Evolutionary conservation across 1,140 invertebrate genomes (phyloP).

Genomic region (Venturia canescens): DNA sequence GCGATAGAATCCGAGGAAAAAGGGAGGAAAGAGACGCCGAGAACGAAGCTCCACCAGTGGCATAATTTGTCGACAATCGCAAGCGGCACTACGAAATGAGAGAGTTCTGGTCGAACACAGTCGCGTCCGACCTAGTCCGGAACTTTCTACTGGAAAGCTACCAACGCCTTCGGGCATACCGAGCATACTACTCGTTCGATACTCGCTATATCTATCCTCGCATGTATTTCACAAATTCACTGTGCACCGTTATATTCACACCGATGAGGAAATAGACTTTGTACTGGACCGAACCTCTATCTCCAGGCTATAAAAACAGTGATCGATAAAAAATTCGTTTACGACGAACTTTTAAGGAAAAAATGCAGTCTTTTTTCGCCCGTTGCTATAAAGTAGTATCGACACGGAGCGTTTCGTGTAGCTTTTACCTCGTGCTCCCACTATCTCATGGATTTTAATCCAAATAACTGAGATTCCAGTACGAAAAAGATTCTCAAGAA

Average conservation of each 20-base stretch:
- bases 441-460: no score
- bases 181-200: neutral
- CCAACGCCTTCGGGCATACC: neutral
- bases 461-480: no score
- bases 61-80: conserved; percentile 14
- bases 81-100: neutral
- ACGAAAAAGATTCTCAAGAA: no score
- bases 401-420: neutral
- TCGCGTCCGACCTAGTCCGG: conserved; percentile 5
- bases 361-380: neutral
- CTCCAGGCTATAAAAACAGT: no score
- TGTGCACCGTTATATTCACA: neutral
- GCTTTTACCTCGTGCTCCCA: no score
- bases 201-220: neutral
- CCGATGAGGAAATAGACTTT: neutral
- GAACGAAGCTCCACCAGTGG: neutral
- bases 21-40: neutral
- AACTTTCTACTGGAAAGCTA: neutral
- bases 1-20: neutral
- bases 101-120: neutral
- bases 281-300: no score
- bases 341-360: neutral
- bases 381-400: neutral
- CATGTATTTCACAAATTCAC: neutral
- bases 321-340: no score